Evolutionary conservation across 2,888 invertebrate genomes (phyloP).

Genomic region (Drosophila atripex): DNA sequence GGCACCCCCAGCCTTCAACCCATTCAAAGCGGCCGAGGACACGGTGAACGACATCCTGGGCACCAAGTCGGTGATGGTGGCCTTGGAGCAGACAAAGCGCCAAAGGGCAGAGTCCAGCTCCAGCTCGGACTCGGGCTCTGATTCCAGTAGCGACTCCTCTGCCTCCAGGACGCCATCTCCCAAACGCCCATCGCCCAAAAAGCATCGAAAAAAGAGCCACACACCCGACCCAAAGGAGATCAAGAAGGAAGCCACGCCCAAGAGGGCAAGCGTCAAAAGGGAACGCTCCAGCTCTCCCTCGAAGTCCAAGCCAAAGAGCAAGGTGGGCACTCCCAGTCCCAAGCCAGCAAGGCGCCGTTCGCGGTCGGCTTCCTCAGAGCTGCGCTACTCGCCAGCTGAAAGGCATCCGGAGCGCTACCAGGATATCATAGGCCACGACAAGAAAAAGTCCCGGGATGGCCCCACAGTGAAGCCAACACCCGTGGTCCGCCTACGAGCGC

Average conservation of each 20-base stretch:
- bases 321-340: conserved; percentile 55
- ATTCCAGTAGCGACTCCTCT: conserved; percentile 45
- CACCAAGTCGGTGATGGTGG: conserved; percentile 67
- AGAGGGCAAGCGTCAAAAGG: conserved; percentile 43
- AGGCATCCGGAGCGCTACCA: conserved; percentile 88
- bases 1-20: conserved; percentile 64
- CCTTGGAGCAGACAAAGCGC: conserved; percentile 60
- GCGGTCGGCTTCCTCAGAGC: conserved; percentile 81
- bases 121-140: conserved; percentile 49
- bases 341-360: conserved; percentile 48
- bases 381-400: conserved; percentile 89
- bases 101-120: conserved; percentile 54
- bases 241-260: conserved; percentile 51
- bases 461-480: conserved; percentile 78
- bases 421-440: conserved; percentile 85
- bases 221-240: conserved; percentile 45
- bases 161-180: conserved; percentile 39
- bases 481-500: conserved; percentile 86
- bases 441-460: conserved; percentile 42
- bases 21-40: conserved; percentile 72
- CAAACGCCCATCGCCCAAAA: conserved; percentile 44
- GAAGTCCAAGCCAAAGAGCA: conserved; percentile 40
- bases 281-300: conserved; percentile 65
- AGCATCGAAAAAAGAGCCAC: conserved; percentile 48
- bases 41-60: conserved; percentile 69